Percentiles rank a stretch among this genome's conserved stretches.
Evolutionary conservation across 1,140 invertebrate species (phyloP).

Genomic region (Hycleus cichorii): DNA sequence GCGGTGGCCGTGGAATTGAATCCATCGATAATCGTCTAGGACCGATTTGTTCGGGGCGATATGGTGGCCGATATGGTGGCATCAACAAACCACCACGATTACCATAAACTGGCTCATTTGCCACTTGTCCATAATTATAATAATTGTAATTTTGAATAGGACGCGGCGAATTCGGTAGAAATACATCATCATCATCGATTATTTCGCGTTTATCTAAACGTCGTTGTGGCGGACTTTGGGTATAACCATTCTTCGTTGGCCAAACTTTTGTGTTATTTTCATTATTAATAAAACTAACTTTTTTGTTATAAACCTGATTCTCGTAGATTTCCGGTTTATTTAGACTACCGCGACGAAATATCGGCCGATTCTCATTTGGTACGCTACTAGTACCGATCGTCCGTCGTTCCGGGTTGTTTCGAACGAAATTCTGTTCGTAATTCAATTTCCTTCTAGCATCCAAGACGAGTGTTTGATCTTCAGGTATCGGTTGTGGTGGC

Average conservation of each 20-base stretch:
- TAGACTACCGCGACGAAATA: constrained; percentile 49
- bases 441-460: constrained; percentile 13
- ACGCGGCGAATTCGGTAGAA: constrained; percentile 13
- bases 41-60: neutral
- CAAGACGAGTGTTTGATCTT: constrained; percentile 19
- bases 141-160: neutral
- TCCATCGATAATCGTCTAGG: constrained; percentile 1
- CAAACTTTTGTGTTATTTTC: constrained; percentile 38
- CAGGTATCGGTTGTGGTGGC: constrained; percentile 26
- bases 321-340: constrained; percentile 17
- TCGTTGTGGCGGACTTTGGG: constrained; percentile 48
- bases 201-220: constrained; percentile 31
- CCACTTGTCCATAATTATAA: constrained; percentile 9
- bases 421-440: constrained; percentile 24
- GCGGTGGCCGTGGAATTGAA: neutral
- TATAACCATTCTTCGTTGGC: constrained; percentile 49
- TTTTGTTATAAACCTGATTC: constrained; percentile 36
- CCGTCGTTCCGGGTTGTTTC: constrained; percentile 26
- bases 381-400: constrained; percentile 18
- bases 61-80: neutral
- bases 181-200: constrained; percentile 26
- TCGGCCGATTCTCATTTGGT: constrained; percentile 35
- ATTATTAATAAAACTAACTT: constrained; percentile 45
- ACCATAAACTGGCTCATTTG: constrained; percentile 24
- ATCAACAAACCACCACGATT: neutral